phyloP scores from a whole-genome alignment of 2,113 vertebrate genomes.

The Callipepla squamata region DNA sequence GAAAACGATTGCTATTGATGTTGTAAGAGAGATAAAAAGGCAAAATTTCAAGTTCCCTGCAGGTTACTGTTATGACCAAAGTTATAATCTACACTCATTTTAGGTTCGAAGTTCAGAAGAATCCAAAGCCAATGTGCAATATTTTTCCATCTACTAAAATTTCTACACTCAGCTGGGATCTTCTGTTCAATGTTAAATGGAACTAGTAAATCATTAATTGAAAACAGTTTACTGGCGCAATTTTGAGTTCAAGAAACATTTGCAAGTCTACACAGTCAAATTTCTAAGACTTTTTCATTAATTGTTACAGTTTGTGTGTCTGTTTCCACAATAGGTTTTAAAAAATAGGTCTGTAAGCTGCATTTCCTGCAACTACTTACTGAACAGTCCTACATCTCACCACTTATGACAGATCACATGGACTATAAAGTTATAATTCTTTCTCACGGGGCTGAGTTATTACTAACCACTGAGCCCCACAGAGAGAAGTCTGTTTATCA shows the following conservation, averaged over 20 bases:
- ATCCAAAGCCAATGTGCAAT: background rate
- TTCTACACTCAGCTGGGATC: background rate
- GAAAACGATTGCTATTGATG: background rate
- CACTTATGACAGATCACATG: conserved; percentile 41
- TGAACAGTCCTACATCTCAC: conserved; percentile 7
- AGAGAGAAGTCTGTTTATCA: conserved; percentile 38
- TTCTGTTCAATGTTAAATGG: background rate
- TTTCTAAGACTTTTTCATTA: conserved; percentile 20
- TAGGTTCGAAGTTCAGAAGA: background rate
- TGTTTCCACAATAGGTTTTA: conserved; percentile 27
- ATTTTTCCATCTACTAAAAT: background rate
- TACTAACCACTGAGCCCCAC: background rate
- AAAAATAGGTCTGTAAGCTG: background rate
- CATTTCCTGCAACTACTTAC: conserved; percentile 41
- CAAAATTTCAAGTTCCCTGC: background rate
- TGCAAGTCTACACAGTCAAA: background rate
- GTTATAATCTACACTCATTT: background rate
- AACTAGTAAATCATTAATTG: background rate
- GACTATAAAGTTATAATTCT: conserved; percentile 26
- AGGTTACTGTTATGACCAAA: background rate
- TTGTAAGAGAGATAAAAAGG: background rate
- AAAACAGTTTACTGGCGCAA: background rate
- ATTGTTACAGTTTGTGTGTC: background rate
- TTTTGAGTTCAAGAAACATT: conserved; percentile 38
- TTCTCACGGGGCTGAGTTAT: conserved; percentile 14